Base-by-base conservation (phyloP, 92 coral and sea anemone genomes). In the Parazoanthus darwini region DNA sequence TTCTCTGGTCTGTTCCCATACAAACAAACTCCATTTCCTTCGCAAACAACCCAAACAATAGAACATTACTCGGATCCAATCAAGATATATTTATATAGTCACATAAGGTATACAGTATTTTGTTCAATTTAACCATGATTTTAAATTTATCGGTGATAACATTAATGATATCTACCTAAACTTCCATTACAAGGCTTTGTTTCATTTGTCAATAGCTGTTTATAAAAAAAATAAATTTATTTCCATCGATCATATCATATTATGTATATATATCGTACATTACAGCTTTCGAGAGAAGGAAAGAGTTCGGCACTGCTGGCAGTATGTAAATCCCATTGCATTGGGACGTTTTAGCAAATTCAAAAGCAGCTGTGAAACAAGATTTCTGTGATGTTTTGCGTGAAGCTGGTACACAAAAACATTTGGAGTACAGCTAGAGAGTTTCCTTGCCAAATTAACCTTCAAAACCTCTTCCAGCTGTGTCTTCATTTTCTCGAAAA, bases 191-290 rank as follows among this genome's bases (percentile, higher is more conserved):
- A 63, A 63, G 26, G 70, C 70, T 63, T 9, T 18, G 70, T 20
- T 58, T 58, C 18, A 63, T 63, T 50, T 79, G 48, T 79, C 58
- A 79, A 79, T 54, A 79, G 43, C n/a, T 54, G 35, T 79, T 79
- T 79, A 50, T 79, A 50, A 70, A 79, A 50, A 79, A 79, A 79
- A 79, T 79, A 79, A 79, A 79, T 79, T 38, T 51, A 79, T 79
- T 79, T 79, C 83, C 33, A 43, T 44, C n/a, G 81, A 39, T 39
- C 54, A 77, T 46, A 54, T 79, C 70, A 23, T 63, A 63, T 63
- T 79, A 20, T 79, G 43, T 79, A 79, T 79, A 79, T 79, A 79
- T 79, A 79, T 79, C 46, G 42, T 79, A 79, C 83, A 79, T 33
- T 36, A 74, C 3, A 44, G 54, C 44, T 54, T 79, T 79, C n/a